A percentile compares a stretch with the other conserved stretches of the same genome.
Evolutionary conservation across 2,888 invertebrate genomes (phyloP).

Genomic region (Tricholauxania praeusta): DNA sequence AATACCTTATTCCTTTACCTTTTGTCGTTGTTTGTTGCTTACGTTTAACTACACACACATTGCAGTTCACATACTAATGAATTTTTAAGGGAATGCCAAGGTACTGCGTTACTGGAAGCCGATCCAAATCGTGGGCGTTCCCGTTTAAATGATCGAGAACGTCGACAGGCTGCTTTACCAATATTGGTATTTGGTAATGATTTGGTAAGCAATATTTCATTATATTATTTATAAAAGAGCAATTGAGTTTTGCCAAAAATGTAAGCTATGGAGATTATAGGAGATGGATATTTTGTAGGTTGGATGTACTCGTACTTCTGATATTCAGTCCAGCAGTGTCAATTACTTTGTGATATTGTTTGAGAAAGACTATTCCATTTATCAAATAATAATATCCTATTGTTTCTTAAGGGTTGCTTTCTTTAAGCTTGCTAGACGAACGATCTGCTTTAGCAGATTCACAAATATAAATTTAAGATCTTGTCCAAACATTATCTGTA

Average conservation of each 20-base stretch:
- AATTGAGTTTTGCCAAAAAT: too few relatives aligned
- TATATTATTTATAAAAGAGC: too few relatives aligned
- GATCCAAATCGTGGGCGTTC: slow-evolving; percentile 68
- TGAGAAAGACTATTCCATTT: too few relatives aligned
- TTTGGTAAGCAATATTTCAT: slow-evolving; percentile 71
- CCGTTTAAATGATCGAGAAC: slow-evolving; percentile 81
- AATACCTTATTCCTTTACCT: slow-evolving; percentile 39
- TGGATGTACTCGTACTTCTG: too few relatives aligned
- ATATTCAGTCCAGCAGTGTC: too few relatives aligned
- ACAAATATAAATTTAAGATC: background rate
- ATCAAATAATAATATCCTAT: too few relatives aligned
- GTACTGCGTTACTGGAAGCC: slow-evolving; percentile 68
- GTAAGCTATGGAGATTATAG: too few relatives aligned
- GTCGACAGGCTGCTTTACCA: slow-evolving; percentile 87
- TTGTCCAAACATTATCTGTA: background rate
- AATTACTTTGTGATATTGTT: too few relatives aligned
- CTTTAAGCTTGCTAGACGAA: too few relatives aligned
- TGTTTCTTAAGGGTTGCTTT: too few relatives aligned
- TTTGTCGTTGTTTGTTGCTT: slow-evolving; percentile 54
- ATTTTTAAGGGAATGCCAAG: slow-evolving; percentile 80
- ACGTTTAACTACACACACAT: slow-evolving; percentile 39
- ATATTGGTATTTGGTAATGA: slow-evolving; percentile 92
- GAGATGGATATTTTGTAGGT: too few relatives aligned
- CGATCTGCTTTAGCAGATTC: background rate
- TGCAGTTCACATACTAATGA: slow-evolving; percentile 85